These are phyloP conservation scores for Corydoras maculifer DNA, from an alignment of 2,113 vertebrate species.

Conservation along the genomic window DNA sequence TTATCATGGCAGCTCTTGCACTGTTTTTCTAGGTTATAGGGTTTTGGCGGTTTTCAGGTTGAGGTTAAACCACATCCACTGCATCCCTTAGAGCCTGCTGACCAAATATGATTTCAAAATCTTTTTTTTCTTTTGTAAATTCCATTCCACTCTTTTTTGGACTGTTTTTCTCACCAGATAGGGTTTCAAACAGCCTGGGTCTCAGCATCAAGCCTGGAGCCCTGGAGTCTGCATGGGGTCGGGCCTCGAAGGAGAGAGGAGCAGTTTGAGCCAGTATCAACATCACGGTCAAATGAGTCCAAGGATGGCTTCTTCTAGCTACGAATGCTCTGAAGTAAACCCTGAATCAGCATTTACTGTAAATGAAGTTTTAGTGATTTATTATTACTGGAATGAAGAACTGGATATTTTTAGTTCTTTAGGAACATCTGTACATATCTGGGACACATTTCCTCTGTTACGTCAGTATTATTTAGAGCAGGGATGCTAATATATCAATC, in stretches of 20 bases:
- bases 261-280: slow-evolving; percentile 27
- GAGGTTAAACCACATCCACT: slow-evolving; percentile 20
- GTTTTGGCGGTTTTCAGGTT: background rate
- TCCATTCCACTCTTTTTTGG: too few species aligned
- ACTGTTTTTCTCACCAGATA: slow-evolving; percentile 7
- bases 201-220: slow-evolving; percentile 26
- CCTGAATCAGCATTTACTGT: slow-evolving; percentile 10
- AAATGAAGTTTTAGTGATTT: slow-evolving; percentile 14
- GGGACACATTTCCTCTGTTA: too few species aligned
- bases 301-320: slow-evolving; percentile 29
- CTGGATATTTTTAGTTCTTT: background rate
- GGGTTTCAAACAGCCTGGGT: slow-evolving; percentile 30
- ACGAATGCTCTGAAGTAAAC: background rate
- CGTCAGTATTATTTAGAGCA: too few species aligned
- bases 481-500: too few species aligned
- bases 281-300: slow-evolving; percentile 18
- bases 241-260: slow-evolving; percentile 5
- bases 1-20: background rate
- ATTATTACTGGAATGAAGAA: background rate
- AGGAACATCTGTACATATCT: too few species aligned
- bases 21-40: slow-evolving; percentile 7
- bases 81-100: slow-evolving; percentile 30
- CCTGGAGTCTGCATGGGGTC: slow-evolving; percentile 30
- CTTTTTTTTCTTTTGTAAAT: too few species aligned
- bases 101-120: slow-evolving; percentile 9